These are phyloP conservation scores for Drosophila differens DNA, from an alignment of 2,888 invertebrate species.

Conservation along the genomic window DNA sequence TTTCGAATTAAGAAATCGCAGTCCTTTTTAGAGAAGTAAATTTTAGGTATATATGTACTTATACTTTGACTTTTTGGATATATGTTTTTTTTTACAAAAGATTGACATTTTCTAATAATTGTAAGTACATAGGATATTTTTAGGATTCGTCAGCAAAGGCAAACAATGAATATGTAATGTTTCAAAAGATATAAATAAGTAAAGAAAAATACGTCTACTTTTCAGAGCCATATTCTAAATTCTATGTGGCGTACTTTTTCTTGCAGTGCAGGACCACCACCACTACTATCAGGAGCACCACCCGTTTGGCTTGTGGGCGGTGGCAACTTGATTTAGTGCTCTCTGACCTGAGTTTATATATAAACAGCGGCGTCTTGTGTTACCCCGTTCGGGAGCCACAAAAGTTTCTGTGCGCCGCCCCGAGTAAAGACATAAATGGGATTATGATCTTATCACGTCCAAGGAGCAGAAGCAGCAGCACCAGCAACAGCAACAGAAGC, in stretches of 20 bases:
- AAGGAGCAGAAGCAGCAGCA: slow-evolving; percentile 26
- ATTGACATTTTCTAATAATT: background rate
- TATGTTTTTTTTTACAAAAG: background rate
- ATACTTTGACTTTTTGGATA: background rate
- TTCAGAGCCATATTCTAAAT: background rate
- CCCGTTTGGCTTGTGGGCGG: slow-evolving; percentile 30
- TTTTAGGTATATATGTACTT: background rate
- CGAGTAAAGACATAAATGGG: slow-evolving; percentile 85
- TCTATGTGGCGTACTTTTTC: background rate
- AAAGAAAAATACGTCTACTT: background rate
- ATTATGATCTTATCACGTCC: slow-evolving; percentile 85
- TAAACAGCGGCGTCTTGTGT: slow-evolving; percentile 81
- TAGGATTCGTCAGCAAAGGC: background rate
- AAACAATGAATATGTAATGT: background rate
- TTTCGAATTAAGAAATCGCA: background rate
- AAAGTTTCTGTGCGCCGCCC: slow-evolving; percentile 71
- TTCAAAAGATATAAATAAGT: background rate
- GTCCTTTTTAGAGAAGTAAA: background rate
- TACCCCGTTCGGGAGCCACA: slow-evolving; percentile 45
- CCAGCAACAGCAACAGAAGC: background rate
- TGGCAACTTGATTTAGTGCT: slow-evolving; percentile 85
- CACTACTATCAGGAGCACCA: background rate
- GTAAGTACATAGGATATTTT: background rate
- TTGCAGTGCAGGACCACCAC: background rate
- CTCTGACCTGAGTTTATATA: slow-evolving; percentile 85